phyloP scores from a whole-genome alignment of 2,113 vertebrate species.

The Ahaetulla prasina region DNA sequence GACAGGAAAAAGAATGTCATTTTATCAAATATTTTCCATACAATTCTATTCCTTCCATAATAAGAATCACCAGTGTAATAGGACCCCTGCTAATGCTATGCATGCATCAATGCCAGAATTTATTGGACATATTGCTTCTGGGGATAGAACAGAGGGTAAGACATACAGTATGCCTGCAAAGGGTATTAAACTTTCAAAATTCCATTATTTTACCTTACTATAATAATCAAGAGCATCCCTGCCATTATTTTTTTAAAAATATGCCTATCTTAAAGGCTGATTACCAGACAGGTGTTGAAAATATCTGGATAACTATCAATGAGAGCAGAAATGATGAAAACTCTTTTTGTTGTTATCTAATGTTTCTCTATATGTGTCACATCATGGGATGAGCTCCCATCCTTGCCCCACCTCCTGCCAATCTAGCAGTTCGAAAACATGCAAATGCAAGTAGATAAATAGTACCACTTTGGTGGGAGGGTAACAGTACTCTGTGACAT shows the following conservation, averaged over 20 bases:
- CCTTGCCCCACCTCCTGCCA: too few species aligned
- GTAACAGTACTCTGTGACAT: not conserved
- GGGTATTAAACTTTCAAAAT: not conserved
- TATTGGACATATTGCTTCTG: not conserved
- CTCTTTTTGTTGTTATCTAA: not conserved
- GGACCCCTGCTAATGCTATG: not conserved
- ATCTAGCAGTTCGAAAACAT: too few species aligned
- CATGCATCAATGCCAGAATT: not conserved
- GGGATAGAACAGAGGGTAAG: not conserved
- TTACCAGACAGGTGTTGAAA: not conserved
- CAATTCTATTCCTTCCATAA: not conserved
- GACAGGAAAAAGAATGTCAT: not conserved
- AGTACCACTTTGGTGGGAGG: not conserved
- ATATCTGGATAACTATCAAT: not conserved
- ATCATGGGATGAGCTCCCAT: too few species aligned
- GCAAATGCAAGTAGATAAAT: not conserved
- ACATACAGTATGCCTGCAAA: not conserved
- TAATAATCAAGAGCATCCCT: not conserved
- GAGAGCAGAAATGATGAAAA: not conserved
- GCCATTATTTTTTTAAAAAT: not conserved
- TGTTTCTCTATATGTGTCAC: not conserved
- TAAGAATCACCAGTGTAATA: not conserved
- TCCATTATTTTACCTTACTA: not conserved
- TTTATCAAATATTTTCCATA: not conserved
- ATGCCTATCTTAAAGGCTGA: not conserved